Conservation (phyloP, 2,113 vertebrate species). For the Seriola quinqueradiata region DNA sequence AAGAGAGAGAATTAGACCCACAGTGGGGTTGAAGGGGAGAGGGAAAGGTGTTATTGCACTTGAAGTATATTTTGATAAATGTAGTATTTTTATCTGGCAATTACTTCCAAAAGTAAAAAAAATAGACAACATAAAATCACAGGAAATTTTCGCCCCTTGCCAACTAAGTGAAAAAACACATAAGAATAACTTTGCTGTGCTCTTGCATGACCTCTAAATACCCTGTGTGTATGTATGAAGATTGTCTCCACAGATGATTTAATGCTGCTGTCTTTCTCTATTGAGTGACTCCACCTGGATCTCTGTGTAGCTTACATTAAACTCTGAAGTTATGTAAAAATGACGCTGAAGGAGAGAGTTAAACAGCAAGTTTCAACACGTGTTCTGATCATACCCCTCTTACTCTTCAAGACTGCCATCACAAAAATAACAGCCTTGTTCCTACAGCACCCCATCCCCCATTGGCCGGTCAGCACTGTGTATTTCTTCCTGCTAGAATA, state of each 20-base stretch:
- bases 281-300: constrained; percentile 59
- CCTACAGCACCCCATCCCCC: constrained; percentile 51
- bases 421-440: constrained; percentile 70
- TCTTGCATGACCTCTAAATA: constrained; percentile 33
- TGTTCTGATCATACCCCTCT: constrained; percentile 50
- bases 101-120: neutral
- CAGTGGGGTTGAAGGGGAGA: neutral
- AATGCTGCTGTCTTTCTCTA: constrained; percentile 35
- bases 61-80: constrained; percentile 17
- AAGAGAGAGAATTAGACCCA: neutral
- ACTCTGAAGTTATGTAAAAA: constrained; percentile 43
- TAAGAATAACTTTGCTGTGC: neutral
- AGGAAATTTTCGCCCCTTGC: neutral
- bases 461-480: constrained; percentile 58
- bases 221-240: constrained; percentile 12
- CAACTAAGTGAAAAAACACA: neutral
- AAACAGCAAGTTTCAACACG: constrained; percentile 74
- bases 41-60: neutral
- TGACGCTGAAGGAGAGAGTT: constrained; percentile 47
- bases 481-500: constrained; percentile 50
- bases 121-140: neutral
- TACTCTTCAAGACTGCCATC: constrained; percentile 52
- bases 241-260: constrained; percentile 56
- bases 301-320: constrained; percentile 16
- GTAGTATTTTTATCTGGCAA: neutral